phyloP scores from a whole-genome alignment of 2,888 invertebrate species.

The Erebia ligea region DNA sequence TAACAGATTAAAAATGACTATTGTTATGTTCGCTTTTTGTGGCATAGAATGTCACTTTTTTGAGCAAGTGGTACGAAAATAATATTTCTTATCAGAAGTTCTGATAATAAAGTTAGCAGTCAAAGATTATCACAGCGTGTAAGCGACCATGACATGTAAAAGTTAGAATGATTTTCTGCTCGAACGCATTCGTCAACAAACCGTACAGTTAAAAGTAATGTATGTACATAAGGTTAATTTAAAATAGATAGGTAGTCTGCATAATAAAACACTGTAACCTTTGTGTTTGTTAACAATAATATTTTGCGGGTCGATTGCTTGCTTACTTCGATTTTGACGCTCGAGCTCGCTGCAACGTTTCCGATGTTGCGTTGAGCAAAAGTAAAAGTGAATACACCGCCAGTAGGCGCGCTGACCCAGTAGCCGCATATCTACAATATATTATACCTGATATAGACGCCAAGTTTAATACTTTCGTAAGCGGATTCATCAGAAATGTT shows the following conservation, averaged over 20 bases:
- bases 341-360: conserved; percentile 30
- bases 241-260: too few species aligned
- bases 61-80: too few species aligned
- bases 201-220: not conserved
- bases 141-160: not conserved
- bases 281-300: not conserved
- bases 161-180: not conserved
- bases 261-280: not conserved
- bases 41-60: too few species aligned
- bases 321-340: not conserved
- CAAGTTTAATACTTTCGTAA: not conserved
- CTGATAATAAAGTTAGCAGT: too few species aligned
- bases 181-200: not conserved
- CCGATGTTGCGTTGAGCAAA: conserved; percentile 47
- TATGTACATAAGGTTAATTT: not conserved
- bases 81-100: too few species aligned
- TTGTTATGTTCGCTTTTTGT: too few species aligned
- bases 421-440: conserved; percentile 7
- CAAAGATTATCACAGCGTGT: not conserved
- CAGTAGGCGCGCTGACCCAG: conserved; percentile 32
- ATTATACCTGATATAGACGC: not conserved
- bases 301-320: not conserved
- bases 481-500: conserved; percentile 5
- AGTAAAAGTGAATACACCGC: conserved; percentile 38
- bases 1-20: too few species aligned